Conservation (phyloP, 2,113 vertebrate species). For the Sus scrofa region T2T-Sscrofa CM000817.6:159232501-159233000, state of each 20-base stretch:
- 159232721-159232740: background rate
- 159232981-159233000: background rate
- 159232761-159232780: background rate
- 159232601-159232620: background rate
- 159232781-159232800: background rate
- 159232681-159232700: background rate
- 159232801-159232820: background rate
- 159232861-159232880: background rate
- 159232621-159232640: background rate
- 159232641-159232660: background rate
- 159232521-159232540: background rate
- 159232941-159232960: background rate
- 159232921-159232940: background rate
- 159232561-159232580: background rate
- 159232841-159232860: background rate
- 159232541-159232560: background rate
- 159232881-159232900: background rate
- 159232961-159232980: background rate
- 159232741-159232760: background rate
- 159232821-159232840: background rate
- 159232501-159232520: background rate
- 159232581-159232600: background rate
- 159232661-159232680: background rate
- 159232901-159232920: background rate
- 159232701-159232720: background rate